Percentiles rank a stretch among this genome's conserved stretches.
Conservation (phyloP, 2,888 invertebrate genomes). For the Pristionchus japonicus region DNA sequence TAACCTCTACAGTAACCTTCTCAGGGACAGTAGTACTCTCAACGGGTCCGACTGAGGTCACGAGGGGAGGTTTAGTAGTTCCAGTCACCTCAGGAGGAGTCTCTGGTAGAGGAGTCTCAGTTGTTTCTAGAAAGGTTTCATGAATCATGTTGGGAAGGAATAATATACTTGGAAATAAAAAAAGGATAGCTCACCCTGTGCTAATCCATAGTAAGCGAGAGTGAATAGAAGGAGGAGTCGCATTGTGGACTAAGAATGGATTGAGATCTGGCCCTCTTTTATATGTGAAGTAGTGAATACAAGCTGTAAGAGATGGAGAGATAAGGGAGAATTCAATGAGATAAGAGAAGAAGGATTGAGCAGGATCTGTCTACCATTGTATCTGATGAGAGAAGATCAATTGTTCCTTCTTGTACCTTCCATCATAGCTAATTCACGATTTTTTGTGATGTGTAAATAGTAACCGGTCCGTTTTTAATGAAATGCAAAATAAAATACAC, state of each 20-base stretch:
- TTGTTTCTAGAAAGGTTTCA: background rate
- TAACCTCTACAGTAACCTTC: background rate
- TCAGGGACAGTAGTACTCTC: background rate
- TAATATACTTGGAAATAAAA: background rate
- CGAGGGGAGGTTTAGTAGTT: background rate
- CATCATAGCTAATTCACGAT: no score
- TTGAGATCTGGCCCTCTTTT: slow-evolving; percentile 21
- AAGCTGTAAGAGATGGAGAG: slow-evolving; percentile 20
- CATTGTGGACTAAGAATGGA: slow-evolving; percentile 23
- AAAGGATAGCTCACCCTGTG: background rate
- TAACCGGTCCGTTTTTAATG: no score
- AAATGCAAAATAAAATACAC: no score
- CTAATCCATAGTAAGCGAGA: background rate
- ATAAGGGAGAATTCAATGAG: background rate
- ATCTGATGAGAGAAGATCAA: background rate
- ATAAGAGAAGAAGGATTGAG: background rate
- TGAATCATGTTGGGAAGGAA: background rate
- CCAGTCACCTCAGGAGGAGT: background rate
- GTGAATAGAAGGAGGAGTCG: background rate
- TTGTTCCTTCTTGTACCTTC: background rate
- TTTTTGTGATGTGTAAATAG: no score
- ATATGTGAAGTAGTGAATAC: background rate
- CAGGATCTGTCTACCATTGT: slow-evolving; percentile 17
- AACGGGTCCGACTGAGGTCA: background rate
- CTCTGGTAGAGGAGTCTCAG: background rate